Evolutionary conservation across 1,140 invertebrate species (phyloP), one percentile per base, ranked within the genome.

Genomic region (Leptinotarsa undecemlineata): DNA sequence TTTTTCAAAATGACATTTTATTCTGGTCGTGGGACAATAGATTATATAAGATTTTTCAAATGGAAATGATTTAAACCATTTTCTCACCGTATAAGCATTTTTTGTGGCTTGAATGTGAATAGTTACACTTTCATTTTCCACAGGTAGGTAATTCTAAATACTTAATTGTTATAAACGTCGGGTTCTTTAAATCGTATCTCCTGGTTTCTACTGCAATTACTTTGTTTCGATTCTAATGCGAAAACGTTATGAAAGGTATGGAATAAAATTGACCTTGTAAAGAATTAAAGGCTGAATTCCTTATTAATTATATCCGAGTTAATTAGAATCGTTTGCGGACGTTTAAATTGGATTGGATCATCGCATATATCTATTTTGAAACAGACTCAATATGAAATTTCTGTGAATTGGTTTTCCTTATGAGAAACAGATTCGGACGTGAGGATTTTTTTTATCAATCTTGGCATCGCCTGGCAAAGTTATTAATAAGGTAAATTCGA

Each of bases 311-410:
- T 57, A 19, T 57, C 33, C 33, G 17, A 57, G 51, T 19, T 57
- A 57, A 57, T 57, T 57, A 19, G 6, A 57, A 57, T 57, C 51
- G n/a, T 57, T 57, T 57, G 51, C n/a, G 51, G 51, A 57, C 51
- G 51, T 57, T 57, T 14, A 57, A 57, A 57, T 57, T 57, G 51
- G 51, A 57, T 57, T 57, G 51, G 51, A n/a, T 57, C 51, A 57
- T 57, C 51, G n/a, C 14, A 57, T 57, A 57, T 11, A 33, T 33
- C 33, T 33, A 33, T 33, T 33, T 33, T 33, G 33, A 33, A 33
- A 33, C 33, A 33, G 33, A 33, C 8, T 33, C 33, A 11, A 33
- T 33, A 33, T 8, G 33, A 33, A 33, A 33, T 33, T 33, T 11
- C 33, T 33, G 6, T 33, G 33, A 33, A 33, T 33, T 33, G 33